phyloP scores from a whole-genome alignment of 2,888 invertebrate species.

The Tetranychus truncatus region DNA sequence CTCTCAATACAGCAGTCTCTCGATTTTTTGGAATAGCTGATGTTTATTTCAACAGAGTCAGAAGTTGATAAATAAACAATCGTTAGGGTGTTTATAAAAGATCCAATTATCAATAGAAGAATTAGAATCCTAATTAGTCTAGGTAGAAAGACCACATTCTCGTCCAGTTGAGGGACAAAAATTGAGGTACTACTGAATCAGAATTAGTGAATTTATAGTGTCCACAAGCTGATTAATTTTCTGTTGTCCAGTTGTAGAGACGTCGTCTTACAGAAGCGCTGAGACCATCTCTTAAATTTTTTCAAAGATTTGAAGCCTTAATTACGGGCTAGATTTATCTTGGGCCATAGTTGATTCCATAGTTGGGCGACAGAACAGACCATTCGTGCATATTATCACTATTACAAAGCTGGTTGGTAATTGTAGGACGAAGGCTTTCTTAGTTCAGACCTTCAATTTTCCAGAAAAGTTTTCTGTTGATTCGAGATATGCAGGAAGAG shows the following conservation, averaged over 20 bases:
- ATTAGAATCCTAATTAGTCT: too few relatives aligned
- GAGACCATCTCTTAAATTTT: conserved; percentile 87
- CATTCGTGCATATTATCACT: conserved; percentile 36
- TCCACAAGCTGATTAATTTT: neutral
- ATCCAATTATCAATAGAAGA: too few relatives aligned
- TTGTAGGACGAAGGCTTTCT: too few relatives aligned
- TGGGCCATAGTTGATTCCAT: conserved; percentile 81
- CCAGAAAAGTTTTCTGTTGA: conserved; percentile 43
- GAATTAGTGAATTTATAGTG: neutral
- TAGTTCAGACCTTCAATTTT: conserved; percentile 89
- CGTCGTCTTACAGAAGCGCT: conserved; percentile 39
- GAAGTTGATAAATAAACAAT: too few relatives aligned
- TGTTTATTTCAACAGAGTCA: too few relatives aligned
- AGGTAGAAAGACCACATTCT: too few relatives aligned
- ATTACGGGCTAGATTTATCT: conserved; percentile 75
- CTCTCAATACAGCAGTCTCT: neutral
- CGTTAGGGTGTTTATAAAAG: too few relatives aligned
- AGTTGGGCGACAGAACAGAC: conserved; percentile 75
- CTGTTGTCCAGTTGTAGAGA: conserved; percentile 25
- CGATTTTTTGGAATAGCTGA: too few relatives aligned
- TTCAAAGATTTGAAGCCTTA: conserved; percentile 39
- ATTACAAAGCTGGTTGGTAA: too few relatives aligned
- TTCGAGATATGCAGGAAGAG: conserved; percentile 55
- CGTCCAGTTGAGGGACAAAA: too few relatives aligned
- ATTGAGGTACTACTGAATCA: neutral